Percentiles rank a stretch among this genome's conserved stretches.
Conservation (phyloP, 2,113 vertebrate species). For the Rhineura floridana region DNA sequence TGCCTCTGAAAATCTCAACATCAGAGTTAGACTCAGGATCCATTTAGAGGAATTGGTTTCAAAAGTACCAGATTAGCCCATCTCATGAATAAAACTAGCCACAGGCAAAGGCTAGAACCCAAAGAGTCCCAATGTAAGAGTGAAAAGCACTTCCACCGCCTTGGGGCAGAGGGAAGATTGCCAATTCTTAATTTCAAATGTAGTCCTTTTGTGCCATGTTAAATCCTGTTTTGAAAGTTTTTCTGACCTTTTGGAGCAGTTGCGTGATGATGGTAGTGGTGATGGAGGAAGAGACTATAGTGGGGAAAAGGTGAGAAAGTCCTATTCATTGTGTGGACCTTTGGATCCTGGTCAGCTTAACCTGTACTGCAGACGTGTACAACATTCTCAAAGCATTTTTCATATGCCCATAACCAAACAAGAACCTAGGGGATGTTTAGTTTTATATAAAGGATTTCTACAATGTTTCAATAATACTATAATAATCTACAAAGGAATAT, state of each 20-base stretch:
- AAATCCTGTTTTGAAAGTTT: background rate
- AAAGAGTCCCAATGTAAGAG: background rate
- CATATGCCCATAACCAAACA: background rate
- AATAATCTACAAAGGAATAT: background rate
- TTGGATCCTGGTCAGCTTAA: background rate
- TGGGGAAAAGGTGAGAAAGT: background rate
- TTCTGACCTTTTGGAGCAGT: background rate
- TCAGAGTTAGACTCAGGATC: background rate
- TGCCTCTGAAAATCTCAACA: background rate
- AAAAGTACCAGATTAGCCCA: background rate
- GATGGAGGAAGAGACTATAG: background rate
- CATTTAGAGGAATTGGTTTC: constrained; percentile 14
- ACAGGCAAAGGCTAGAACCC: background rate
- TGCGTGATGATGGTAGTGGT: too few relatives aligned
- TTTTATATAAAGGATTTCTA: background rate
- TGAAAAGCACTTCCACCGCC: background rate
- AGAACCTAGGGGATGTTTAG: background rate
- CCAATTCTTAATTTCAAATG: background rate
- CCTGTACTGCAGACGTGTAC: background rate
- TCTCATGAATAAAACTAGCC: background rate
- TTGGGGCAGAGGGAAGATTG: background rate
- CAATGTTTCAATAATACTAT: background rate
- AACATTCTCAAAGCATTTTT: background rate
- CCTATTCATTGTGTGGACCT: background rate
- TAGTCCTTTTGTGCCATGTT: background rate